Percentiles rank a stretch among this genome's conserved stretches.
Conservation (phyloP, 2,113 vertebrate genomes). For the Salvelinus namaycush region DNA sequence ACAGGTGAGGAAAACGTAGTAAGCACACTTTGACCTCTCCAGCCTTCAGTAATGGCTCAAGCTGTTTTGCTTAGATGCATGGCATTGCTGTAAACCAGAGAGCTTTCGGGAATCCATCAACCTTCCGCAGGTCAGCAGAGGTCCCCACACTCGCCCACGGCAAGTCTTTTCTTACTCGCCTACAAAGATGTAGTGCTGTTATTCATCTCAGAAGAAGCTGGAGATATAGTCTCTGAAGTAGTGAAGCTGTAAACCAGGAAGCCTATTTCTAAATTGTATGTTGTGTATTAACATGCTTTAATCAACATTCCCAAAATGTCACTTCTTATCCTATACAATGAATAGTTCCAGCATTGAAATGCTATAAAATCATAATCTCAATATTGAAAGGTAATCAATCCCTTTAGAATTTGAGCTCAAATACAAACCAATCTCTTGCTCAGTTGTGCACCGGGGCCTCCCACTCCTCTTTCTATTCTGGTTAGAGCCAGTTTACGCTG, state of each 20-base stretch:
- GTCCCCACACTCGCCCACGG: slow-evolving; percentile 13
- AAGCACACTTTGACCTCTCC: background rate
- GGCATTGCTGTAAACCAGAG: slow-evolving; percentile 14
- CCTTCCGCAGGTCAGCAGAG: slow-evolving; percentile 30
- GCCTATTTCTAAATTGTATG: background rate
- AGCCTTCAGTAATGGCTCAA: slow-evolving; percentile 16
- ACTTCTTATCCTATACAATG: too few relatives aligned
- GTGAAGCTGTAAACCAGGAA: background rate
- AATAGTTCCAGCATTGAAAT: background rate
- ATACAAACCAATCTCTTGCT: background rate
- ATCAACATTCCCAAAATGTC: too few relatives aligned
- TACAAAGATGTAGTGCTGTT: background rate
- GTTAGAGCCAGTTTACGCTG: too few relatives aligned
- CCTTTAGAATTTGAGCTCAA: background rate
- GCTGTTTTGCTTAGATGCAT: slow-evolving; percentile 22
- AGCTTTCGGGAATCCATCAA: slow-evolving; percentile 23
- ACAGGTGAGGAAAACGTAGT: slow-evolving; percentile 6
- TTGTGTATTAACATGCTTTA: background rate
- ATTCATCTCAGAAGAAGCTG: background rate
- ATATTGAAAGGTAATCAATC: background rate
- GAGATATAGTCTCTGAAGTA: background rate
- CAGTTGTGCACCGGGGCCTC: too few relatives aligned
- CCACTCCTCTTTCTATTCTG: too few relatives aligned
- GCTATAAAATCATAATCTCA: background rate
- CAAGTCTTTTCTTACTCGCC: slow-evolving; percentile 11